These are phyloP conservation scores for Galemys pyrenaicus DNA, from an alignment of 2,113 vertebrate species.

Conservation along the genomic window DNA sequence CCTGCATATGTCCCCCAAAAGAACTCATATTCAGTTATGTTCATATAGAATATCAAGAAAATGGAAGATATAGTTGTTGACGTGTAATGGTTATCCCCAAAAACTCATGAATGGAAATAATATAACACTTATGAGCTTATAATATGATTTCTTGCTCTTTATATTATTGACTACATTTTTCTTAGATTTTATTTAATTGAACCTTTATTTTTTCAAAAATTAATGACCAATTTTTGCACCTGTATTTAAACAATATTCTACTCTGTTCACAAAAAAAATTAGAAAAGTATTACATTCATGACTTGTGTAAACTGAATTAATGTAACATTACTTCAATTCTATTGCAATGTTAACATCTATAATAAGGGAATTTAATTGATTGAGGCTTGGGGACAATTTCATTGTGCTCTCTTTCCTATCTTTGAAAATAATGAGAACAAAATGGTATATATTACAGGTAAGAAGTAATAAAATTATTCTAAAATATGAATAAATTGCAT, in stretches of 20 bases:
- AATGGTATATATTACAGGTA: background rate
- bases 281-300: background rate
- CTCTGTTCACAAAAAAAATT: background rate
- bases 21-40: background rate
- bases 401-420: background rate
- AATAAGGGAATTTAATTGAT: background rate
- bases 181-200: conserved; percentile 23
- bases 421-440: conserved; percentile 53
- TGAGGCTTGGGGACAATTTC: conserved; percentile 15
- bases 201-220: background rate
- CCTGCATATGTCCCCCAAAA: background rate
- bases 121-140: background rate
- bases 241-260: background rate
- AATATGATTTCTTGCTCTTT: background rate
- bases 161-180: background rate
- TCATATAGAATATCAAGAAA: conserved; percentile 38
- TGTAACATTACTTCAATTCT: background rate
- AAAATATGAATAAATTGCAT: background rate
- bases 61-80: background rate
- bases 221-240: background rate
- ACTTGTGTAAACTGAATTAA: background rate
- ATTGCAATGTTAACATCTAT: background rate
- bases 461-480: conserved; percentile 37
- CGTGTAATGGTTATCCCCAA: background rate
- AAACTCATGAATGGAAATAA: background rate